Base-by-base conservation (phyloP, 2,797 vertebrate genomes). In the Rachycentron canadum region DNA sequence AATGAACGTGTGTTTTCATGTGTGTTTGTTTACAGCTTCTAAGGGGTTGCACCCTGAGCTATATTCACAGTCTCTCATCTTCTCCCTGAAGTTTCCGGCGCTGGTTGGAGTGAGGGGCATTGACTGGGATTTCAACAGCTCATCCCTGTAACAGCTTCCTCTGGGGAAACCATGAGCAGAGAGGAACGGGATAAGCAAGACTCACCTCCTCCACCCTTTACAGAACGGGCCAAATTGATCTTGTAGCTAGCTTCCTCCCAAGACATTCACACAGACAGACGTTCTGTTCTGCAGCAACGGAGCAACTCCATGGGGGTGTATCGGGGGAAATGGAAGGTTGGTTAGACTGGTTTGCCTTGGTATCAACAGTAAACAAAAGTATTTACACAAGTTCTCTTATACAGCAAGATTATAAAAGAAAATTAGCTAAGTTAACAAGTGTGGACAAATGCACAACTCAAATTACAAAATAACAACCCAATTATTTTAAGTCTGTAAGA, bases 61-160 rank as follows among this genome's bases (percentile, higher is more conserved):
- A 26, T 23, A 43, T 60, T 55, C 53, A 1, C 17, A 1, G 17
- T 0, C 14, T 73, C 69, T 78, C 34, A 40, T 80, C 57, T 50
- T 43, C 41, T 62, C 65, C 43, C 32, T 68, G 65, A 74, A 19
- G 71, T 58, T 75, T 69, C 16, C 3, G 3, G 49, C 5, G 7
- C 40, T 10, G 41, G 65, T 64, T 8, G 25, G 52, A 52, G 55
- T 5, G n/a, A 23, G 11, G 1, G 30, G 25, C 23, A 65, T 78
- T 28, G 58, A 55, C 73, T 47, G 71, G 74, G 79, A 85, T 81
- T 83, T 82, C 68, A 23, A n/a, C 28, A 0, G 43, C 64, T 81
- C 79, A 49, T 76, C 67, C 75, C 56, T 34, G 7, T 32, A 28
- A 25, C 49, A 5, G 65, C 58, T 74, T 72, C 76, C 83, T 82